These are phyloP conservation scores for Pemphredon lugubris DNA, from an alignment of 2,888 invertebrate species.

Conservation along the genomic window DNA sequence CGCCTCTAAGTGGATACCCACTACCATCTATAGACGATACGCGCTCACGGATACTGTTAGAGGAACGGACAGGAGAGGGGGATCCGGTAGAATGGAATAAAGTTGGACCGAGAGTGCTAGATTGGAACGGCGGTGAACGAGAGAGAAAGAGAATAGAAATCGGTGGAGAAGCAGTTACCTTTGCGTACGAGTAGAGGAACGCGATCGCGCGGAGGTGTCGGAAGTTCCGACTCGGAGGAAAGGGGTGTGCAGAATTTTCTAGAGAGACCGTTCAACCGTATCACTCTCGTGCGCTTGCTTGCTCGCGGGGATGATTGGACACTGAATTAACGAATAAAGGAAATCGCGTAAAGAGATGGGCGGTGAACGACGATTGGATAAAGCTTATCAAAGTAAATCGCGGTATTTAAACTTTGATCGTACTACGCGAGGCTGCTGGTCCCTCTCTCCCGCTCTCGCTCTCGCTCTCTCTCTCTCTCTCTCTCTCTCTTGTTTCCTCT, in stretches of 20 bases:
- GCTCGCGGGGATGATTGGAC: too few relatives aligned
- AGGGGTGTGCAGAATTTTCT: background rate
- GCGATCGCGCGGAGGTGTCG: constrained; percentile 13
- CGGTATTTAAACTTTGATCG: constrained; percentile 80
- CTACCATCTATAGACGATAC: constrained; percentile 63
- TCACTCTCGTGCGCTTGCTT: too few relatives aligned
- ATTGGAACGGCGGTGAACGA: constrained; percentile 45
- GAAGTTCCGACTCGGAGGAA: background rate
- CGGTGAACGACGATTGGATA: constrained; percentile 54
- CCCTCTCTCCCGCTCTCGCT: constrained; percentile 36
- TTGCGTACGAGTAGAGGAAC: constrained; percentile 37
- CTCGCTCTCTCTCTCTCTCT: constrained; percentile 43
- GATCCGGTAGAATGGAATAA: constrained; percentile 49
- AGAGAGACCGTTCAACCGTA: too few relatives aligned
- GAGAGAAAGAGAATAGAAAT: constrained; percentile 26
- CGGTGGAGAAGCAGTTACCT: constrained; percentile 36
- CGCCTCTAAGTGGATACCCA: constrained; percentile 68
- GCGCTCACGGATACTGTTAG: constrained; percentile 57
- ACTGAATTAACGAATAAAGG: too few relatives aligned
- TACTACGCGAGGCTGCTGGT: constrained; percentile 69
- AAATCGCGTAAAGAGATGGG: constrained; percentile 28
- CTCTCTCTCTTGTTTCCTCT: constrained; percentile 45
- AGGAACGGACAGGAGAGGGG: constrained; percentile 25
- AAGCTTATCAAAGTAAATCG: constrained; percentile 72
- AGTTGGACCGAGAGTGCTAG: constrained; percentile 48